Evolutionary conservation across 2,888 invertebrate genomes (phyloP).

Genomic region (Orchestes rusci): DNA sequence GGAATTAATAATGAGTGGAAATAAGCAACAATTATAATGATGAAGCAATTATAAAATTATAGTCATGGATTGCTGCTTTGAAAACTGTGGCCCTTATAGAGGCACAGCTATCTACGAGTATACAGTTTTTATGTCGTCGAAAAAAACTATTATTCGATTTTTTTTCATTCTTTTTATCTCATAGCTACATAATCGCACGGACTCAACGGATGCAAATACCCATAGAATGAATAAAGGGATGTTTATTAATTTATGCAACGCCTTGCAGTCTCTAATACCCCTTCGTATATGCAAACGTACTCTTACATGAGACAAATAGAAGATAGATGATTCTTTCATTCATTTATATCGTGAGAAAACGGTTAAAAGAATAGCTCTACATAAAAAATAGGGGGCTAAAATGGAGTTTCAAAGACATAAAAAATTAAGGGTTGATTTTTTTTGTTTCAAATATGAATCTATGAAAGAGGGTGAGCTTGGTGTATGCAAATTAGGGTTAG

Average conservation of each 20-base stretch:
- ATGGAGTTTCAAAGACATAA: slow-evolving; percentile 10
- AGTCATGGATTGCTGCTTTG: no score
- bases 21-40: no score
- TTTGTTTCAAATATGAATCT: slow-evolving; percentile 20
- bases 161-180: no score
- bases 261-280: slow-evolving; percentile 14
- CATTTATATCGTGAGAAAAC: slow-evolving; percentile 25
- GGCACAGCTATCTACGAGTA: no score
- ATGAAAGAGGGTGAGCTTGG: slow-evolving; percentile 5
- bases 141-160: no score
- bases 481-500: slow-evolving; percentile 15
- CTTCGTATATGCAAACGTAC: slow-evolving; percentile 16
- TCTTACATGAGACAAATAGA: slow-evolving; percentile 24
- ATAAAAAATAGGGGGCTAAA: slow-evolving; percentile 23
- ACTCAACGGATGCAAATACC: no score
- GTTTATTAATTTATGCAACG: slow-evolving; percentile 17
- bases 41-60: no score
- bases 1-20: no score
- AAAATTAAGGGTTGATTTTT: slow-evolving; percentile 29
- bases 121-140: no score
- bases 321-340: slow-evolving; percentile 29
- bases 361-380: slow-evolving; percentile 24
- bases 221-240: no score
- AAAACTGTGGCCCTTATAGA: no score
- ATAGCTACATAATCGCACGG: no score